Percentiles rank a stretch among this genome's conserved stretches.
Conservation (phyloP, 2,888 invertebrate species). For the Ormia ochracea region DNA sequence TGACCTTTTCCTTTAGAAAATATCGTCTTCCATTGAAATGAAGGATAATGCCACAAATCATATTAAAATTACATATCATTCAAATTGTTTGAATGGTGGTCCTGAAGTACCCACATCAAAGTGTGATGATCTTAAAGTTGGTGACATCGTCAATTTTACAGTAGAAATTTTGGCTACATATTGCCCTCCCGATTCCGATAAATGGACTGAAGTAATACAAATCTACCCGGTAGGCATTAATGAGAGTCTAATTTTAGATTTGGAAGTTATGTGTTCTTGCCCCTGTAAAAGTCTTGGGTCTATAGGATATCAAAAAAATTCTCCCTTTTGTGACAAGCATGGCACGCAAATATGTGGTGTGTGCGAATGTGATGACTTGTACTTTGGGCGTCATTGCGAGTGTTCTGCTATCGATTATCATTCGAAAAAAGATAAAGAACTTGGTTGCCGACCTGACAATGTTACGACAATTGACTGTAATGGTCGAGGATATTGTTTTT, state of each 20-base stretch:
- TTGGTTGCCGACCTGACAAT: conserved; percentile 84
- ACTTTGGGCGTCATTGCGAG: conserved; percentile 92
- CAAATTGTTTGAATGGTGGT: conserved; percentile 83
- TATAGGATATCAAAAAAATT: conserved; percentile 80
- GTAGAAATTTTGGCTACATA: conserved; percentile 88
- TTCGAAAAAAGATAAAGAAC: conserved; percentile 66
- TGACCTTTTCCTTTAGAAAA: conserved; percentile 81
- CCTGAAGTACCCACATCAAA: conserved; percentile 85
- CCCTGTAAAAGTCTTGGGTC: conserved; percentile 88
- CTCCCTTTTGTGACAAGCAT: conserved; percentile 83
- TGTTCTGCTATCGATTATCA: conserved; percentile 80
- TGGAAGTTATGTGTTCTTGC: conserved; percentile 96
- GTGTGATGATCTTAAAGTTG: conserved; percentile 94
- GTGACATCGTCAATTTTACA: conserved; percentile 88
- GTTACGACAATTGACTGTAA: conserved; percentile 82
- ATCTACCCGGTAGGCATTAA: conserved; percentile 96
- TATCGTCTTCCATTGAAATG: conserved; percentile 95
- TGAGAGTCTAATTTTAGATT: conserved; percentile 89
- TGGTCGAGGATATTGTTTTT: conserved; percentile 87
- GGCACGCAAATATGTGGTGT: conserved; percentile 94
- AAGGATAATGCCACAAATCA: conserved; percentile 90
- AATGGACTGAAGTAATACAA: conserved; percentile 89
- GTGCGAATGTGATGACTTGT: conserved; percentile 87
- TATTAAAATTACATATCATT: conserved; percentile 90
- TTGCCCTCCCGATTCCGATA: conserved; percentile 88